phyloP scores from a whole-genome alignment of 2,888 invertebrate genomes.

The Nasonovia ribisnigri region DNA sequence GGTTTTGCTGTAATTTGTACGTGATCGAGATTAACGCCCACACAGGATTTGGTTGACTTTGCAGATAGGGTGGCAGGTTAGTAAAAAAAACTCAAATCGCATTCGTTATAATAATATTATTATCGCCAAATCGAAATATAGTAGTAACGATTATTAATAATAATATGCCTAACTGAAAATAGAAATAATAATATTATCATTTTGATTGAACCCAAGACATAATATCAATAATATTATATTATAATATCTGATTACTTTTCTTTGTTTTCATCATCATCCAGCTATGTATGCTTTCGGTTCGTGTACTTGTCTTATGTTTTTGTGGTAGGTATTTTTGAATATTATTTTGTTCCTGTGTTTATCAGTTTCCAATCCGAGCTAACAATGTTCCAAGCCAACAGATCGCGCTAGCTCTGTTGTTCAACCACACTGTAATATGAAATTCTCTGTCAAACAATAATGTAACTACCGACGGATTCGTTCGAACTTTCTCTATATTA shows the following conservation, averaged over 20 bases:
- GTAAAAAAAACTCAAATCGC: neutral
- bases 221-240: neutral
- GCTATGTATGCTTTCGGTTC: neutral
- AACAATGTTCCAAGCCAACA: neutral
- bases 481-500: neutral
- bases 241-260: neutral
- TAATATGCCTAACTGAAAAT: neutral
- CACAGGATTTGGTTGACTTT: neutral
- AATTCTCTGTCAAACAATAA: conserved; percentile 4
- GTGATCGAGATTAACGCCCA: neutral
- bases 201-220: neutral
- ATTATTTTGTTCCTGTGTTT: neutral
- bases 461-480: neutral
- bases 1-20: neutral
- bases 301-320: neutral
- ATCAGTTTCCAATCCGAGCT: neutral
- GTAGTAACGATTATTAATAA: neutral
- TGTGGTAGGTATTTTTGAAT: neutral
- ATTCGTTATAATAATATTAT: neutral
- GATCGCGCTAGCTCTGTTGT: conserved; percentile 20
- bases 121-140: neutral
- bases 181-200: neutral
- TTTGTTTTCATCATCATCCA: neutral
- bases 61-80: neutral
- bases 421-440: neutral